Evolutionary conservation across 1,140 invertebrate species (phyloP), one percentile per base, ranked within the genome.

Genomic region (Mesaphorura yosii): DNA sequence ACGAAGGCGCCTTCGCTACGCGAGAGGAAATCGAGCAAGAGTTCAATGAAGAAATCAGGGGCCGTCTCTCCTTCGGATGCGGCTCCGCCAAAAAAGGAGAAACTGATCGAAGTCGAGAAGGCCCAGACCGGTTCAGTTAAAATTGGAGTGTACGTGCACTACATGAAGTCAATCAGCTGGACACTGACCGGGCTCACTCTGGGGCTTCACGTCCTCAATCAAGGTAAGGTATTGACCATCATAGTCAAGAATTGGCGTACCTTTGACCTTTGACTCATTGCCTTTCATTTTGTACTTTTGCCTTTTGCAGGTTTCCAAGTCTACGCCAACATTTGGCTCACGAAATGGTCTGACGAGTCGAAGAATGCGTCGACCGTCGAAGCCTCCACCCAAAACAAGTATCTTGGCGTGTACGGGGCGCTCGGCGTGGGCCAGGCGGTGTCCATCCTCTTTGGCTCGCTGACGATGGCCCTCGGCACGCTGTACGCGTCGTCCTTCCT

Each of bases 241-340:
- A 7, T 12, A 6, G 6, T 23, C 3, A 29, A n/a, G n/a, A n/a
- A n/a, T 23, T 25, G 19, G 1, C 20, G 28, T 14, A 42, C 27
- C 17, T 45, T 19, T 48, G n/a, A 25, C 23, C 19, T 27, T 23
- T 46, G 15, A 37, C 40, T 42, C 47, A 41, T 3, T 26, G 37
- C 40, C 46, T 1, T n/a, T 34, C 22, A 20, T 3, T 31, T 2
- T 48, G 29, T 34, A 28, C 38, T 40, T 2, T 17, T 26, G 46
- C 59, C 2, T 58, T 86, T 83, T 67, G 86, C 90, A 79, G 68
- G 58, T 42, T 88, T 92, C 69, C 83, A 83, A 64, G 84, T 96
- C 54, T 84, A 84, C 53, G 85, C 88, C 19, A 96, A 92, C 72
- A 73, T 95, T 55, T 98, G 92, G 91, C 75, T 97, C 1, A 84